phyloP scores from a whole-genome alignment of 2,888 invertebrate genomes.

The Carterocephalus palaemon region DNA sequence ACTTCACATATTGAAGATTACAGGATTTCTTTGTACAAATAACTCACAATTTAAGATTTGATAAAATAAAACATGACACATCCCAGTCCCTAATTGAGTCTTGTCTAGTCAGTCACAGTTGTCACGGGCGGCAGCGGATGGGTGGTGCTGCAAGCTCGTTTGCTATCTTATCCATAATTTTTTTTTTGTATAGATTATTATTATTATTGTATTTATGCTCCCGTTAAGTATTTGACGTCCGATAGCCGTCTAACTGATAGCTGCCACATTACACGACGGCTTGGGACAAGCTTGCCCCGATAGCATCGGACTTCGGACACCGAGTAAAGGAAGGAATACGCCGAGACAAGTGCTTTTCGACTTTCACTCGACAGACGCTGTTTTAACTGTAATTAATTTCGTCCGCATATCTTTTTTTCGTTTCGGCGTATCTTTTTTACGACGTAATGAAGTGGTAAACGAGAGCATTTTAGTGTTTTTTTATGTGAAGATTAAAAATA shows the following conservation, averaged over 20 bases:
- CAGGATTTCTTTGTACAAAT: no score
- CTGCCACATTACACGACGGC: slow-evolving; percentile 15
- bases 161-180: no score
- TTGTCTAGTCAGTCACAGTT: no score
- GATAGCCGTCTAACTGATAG: slow-evolving; percentile 10
- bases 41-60: no score
- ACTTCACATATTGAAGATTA: no score
- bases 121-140: no score
- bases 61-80: no score
- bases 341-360: slow-evolving; percentile 17
- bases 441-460: slow-evolving; percentile 17
- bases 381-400: slow-evolving; percentile 23
- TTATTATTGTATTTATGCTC: slow-evolving; percentile 3
- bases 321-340: neutral
- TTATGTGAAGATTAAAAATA: no score
- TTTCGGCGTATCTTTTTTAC: slow-evolving; percentile 14
- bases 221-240: slow-evolving; percentile 6
- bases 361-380: slow-evolving; percentile 21
- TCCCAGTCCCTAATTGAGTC: no score
- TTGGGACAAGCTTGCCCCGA: slow-evolving; percentile 17
- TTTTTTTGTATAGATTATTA: no score
- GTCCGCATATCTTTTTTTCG: slow-evolving; percentile 5
- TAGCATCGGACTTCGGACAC: slow-evolving; percentile 16
- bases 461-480: slow-evolving; percentile 9
- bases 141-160: no score